Evolutionary conservation across 2,888 invertebrate genomes (phyloP), one percentile per base, ranked within the genome.

Genomic region (Hyles lineata): DNA sequence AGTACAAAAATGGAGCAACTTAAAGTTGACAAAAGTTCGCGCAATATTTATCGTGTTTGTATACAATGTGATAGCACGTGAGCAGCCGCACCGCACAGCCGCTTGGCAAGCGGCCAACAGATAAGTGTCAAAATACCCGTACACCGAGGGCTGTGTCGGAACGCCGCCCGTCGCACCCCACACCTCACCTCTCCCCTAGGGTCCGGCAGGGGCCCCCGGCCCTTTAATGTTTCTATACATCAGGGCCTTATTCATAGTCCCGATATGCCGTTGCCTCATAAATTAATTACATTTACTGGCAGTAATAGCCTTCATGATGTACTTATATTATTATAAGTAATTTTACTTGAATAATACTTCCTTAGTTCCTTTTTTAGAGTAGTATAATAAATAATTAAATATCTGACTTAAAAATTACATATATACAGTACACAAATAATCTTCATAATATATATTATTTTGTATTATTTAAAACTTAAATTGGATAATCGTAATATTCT

Each of bases 71-170:
- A 73, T 78, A 80, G 78, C 78, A 77, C 76, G 76, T 73, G 72
- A 82, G 78, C 83, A 77, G 78, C 76, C 80, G 74, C 81, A 79
- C 85, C 81, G 86, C 86, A 89, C 91, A 86, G 86, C 92, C 92
- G 89, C 89, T 81, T 87, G 78, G 81, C 84, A 80, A 85, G 91
- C 92, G 90, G 89, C 88, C 86, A 82, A 83, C 85, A 85, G 82
- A 83, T 89, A 87, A 88, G 86, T 89, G 87, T 83, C 83, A 83
- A 80, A 80, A 76, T 79, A 76, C 76, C 77, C 79, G 78, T 77
- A 76, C 76, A 74, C 74, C 75, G 76, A 81, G 82, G 83, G 80
- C 82, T 87, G 89, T 85, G 81, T 87, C 84, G 91, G 89, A 87
- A 89, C 87, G 86, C 83, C 78, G 75, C 80, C 79, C 78, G 75